phyloP scores from a whole-genome alignment of 2,888 invertebrate genomes.

The Spodoptera exigua region DNA sequence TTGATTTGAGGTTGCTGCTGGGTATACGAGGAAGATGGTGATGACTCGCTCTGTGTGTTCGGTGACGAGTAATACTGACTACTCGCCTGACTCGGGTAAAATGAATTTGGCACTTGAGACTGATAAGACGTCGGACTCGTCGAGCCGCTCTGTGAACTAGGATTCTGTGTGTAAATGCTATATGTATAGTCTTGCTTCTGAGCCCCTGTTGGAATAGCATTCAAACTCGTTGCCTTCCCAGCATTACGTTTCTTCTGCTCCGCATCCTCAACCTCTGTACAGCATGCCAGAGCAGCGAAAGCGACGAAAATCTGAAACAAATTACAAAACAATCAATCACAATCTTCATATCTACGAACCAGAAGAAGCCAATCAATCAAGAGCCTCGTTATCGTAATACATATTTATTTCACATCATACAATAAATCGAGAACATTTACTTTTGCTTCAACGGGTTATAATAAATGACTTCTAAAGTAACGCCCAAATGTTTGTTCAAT shows the following conservation, averaged over 20 bases:
- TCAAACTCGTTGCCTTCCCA: slow-evolving; percentile 76
- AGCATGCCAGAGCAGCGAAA: slow-evolving; percentile 74
- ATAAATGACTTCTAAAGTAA: slow-evolving; percentile 42
- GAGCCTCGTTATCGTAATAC: slow-evolving; percentile 47
- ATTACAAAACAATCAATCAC: slow-evolving; percentile 65
- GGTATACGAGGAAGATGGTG: slow-evolving; percentile 59
- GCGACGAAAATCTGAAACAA: slow-evolving; percentile 78
- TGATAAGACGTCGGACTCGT: slow-evolving; percentile 73
- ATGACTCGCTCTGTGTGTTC: slow-evolving; percentile 65
- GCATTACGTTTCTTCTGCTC: slow-evolving; percentile 85
- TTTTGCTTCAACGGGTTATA: slow-evolving; percentile 44
- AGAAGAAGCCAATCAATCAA: slow-evolving; percentile 70
- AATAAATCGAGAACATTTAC: slow-evolving; percentile 37
- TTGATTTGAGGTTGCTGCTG: slow-evolving; percentile 71
- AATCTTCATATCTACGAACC: slow-evolving; percentile 53
- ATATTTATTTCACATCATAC: slow-evolving; percentile 36
- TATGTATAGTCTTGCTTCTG: slow-evolving; percentile 86
- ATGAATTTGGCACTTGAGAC: slow-evolving; percentile 76
- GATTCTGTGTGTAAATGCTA: slow-evolving; percentile 77
- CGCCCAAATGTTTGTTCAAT: slow-evolving; percentile 7
- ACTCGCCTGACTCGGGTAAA: slow-evolving; percentile 78
- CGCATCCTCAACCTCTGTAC: slow-evolving; percentile 78
- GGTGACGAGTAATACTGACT: slow-evolving; percentile 76
- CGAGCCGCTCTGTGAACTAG: slow-evolving; percentile 64
- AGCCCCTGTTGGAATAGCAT: slow-evolving; percentile 80